Percentiles rank a stretch among this genome's conserved stretches.
These are phyloP conservation scores for Apostichopus leukothele DNA, from an alignment of 53 echinoderm and acorn worm genomes.

Conservation along the genomic window DNA sequence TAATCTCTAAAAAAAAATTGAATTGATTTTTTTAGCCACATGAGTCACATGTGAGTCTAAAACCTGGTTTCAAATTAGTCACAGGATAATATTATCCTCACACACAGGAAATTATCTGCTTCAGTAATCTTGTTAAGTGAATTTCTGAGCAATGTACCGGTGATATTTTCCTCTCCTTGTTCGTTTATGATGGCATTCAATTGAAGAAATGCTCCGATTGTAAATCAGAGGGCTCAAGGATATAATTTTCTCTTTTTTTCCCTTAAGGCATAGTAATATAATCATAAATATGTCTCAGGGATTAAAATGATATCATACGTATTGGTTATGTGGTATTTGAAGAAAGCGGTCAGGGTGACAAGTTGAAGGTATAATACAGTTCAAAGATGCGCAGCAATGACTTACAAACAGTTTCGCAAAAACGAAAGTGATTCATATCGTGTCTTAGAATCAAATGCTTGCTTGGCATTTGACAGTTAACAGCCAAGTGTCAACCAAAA, in stretches of 20 bases:
- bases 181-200: not conserved
- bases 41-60: constrained; percentile 12
- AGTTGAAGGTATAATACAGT: no score
- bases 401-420: no score
- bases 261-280: not conserved
- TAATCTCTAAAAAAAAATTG: not conserved
- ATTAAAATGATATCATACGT: not conserved
- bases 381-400: no score
- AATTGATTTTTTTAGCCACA: not conserved
- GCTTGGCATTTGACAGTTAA: no score
- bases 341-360: not conserved
- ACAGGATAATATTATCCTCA: constrained; percentile 19
- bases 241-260: not conserved
- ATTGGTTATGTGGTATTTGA: not conserved
- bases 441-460: no score
- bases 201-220: not conserved
- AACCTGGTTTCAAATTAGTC: constrained; percentile 28
- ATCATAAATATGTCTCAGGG: not conserved
- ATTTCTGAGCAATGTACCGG: not conserved
- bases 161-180: not conserved
- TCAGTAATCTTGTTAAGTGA: constrained; percentile 19
- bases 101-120: constrained; percentile 4
- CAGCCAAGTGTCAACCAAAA: no score
- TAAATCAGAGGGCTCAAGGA: not conserved
- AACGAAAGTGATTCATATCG: no score